Conservation (phyloP, 2,797 vertebrate species). For the Aeoliscus strigatus region DNA sequence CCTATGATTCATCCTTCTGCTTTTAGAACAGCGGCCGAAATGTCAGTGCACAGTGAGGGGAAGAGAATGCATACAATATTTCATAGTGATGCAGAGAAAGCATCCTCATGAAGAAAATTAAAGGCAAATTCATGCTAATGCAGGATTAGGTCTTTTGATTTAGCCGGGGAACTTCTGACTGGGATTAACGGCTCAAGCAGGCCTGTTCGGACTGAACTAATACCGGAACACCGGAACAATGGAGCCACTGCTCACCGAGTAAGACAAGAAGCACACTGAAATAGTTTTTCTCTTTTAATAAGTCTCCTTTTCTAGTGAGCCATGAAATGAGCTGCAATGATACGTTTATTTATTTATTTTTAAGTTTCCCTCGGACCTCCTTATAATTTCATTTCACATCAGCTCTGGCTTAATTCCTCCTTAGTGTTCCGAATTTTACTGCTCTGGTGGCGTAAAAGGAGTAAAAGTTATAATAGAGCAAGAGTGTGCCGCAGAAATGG, state of each 20-base stretch:
- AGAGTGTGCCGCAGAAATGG: slow-evolving; percentile 42
- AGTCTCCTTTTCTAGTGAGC: slow-evolving; percentile 49
- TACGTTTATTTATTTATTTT: slow-evolving; percentile 52
- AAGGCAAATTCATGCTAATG: slow-evolving; percentile 58
- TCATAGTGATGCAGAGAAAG: slow-evolving; percentile 28
- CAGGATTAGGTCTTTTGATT: slow-evolving; percentile 62
- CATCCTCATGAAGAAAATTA: slow-evolving; percentile 43
- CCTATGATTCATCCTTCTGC: slow-evolving; percentile 27
- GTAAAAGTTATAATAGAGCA: slow-evolving; percentile 49
- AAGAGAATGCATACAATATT: slow-evolving; percentile 13
- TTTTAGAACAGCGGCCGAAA: slow-evolving; percentile 23
- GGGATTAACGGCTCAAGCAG: slow-evolving; percentile 60
- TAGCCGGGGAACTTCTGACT: slow-evolving; percentile 51
- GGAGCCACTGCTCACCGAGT: slow-evolving; percentile 43
- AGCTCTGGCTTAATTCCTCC: slow-evolving; percentile 56
- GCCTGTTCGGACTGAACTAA: slow-evolving; percentile 54
- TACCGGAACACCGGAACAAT: slow-evolving; percentile 65
- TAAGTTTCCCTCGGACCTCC: slow-evolving; percentile 26
- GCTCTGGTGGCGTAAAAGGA: slow-evolving; percentile 55
- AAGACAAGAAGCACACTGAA: slow-evolving; percentile 56
- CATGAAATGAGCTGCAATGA: slow-evolving; percentile 65
- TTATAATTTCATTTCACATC: slow-evolving; percentile 61
- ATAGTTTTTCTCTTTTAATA: slow-evolving; percentile 62
- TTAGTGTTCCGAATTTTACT: slow-evolving; percentile 44
- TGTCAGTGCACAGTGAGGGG: slow-evolving; percentile 15